Base-by-base conservation (phyloP, 2,888 invertebrate species). In the Prenolepis imparis region DNA sequence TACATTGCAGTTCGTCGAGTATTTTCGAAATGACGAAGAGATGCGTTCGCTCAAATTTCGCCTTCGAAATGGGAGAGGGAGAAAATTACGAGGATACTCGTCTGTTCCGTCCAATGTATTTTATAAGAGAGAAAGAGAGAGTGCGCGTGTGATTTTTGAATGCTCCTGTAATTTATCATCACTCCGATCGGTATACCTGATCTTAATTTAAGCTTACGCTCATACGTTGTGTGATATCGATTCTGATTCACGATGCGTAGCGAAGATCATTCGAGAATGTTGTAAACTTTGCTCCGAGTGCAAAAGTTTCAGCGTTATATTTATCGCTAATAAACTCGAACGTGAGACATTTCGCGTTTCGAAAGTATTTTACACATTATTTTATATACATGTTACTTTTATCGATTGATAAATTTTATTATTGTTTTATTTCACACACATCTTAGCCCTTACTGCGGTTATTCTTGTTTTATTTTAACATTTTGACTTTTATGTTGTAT, bases 31-130 rank as follows among this genome's bases (percentile, higher is more conserved):
- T 24, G 44, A 44, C 84, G 44, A 61, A 66, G 59, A 70, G 67
- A 80, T 63, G 28, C 73, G 75, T 72, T 15, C 61, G 86, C 88
- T 84, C 86, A 83, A 83, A 74, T 32, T 70, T 64, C 68, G 57
- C 57, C 77, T 85, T 68, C 57, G 72, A 74, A 44, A 18, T 24
- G 61, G 36, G 44, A 18, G 41, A 36, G 36, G 36, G 66, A 59
- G 44, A 59, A 80, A 75, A 55, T 83, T 77, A 85, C 86, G 88
- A 90, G 85, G 84, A 88, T 59, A 88, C 88, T 88, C 88, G 87
- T 90, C 86, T 82, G 87, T 89, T 93, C 93, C 93, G 93, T 93
- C 93, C 93, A 93, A 89, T 89, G 91, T 93, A 93, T 92, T 92
- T 93, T 93, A 84, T 93, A 92, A 91, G 88, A 87, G 75, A 44